Conservation (phyloP, 2,888 invertebrate species). For the Margaritifera margaritifera region DNA sequence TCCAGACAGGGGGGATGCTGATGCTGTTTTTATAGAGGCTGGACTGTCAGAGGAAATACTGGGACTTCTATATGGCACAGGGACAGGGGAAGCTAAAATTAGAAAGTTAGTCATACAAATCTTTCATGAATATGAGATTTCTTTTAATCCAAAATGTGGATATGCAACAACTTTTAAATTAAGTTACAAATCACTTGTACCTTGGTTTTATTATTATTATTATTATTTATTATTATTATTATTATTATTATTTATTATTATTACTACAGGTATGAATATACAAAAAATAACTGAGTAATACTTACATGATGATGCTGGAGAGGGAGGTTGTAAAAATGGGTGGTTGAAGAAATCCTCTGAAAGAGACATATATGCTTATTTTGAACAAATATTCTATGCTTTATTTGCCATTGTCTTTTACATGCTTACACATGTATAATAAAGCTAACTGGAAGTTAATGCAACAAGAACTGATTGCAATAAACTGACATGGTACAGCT, state of each 20-base stretch:
- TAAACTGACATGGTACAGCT: no score
- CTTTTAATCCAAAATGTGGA: no score
- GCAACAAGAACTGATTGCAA: no score
- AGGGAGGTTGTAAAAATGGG: constrained; percentile 79
- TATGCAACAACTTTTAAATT: no score
- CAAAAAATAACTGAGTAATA: constrained; percentile 9
- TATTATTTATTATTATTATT: neutral
- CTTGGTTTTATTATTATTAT: neutral
- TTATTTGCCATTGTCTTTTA: no score
- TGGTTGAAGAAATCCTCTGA: constrained; percentile 92
- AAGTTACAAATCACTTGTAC: no score
- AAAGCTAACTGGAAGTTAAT: no score
- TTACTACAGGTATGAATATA: no score
- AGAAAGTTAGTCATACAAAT: neutral
- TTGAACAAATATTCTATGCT: neutral
- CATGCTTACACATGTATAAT: no score
- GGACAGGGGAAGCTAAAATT: constrained; percentile 66
- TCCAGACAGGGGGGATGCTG: constrained; percentile 62
- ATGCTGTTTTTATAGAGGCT: constrained; percentile 59
- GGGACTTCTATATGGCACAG: constrained; percentile 62
- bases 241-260: neutral
- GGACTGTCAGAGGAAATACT: constrained; percentile 62
- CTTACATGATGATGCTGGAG: constrained; percentile 54
- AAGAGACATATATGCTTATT: constrained; percentile 37
- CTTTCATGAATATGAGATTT: constrained; percentile 1